Evolutionary conservation across 2,797 vertebrate species (phyloP), one percentile per base, ranked within the genome.

Genomic region (Benthosema pterotum): DNA sequence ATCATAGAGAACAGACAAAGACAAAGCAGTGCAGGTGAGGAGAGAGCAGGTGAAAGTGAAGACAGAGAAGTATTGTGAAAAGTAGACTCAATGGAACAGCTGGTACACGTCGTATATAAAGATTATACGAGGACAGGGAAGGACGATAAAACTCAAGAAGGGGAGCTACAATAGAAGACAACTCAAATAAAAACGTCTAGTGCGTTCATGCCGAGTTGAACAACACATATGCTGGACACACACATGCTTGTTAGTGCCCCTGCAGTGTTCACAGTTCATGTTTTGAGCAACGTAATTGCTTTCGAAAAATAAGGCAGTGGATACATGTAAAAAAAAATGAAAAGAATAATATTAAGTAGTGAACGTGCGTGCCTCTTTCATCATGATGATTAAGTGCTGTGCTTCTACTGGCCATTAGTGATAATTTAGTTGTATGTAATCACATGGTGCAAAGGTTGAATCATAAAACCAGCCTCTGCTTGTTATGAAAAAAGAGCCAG

Each of bases 11-110:
- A 12, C 11, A 45, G 43, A 1, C 11, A n/a, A 45, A n/a, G 14
- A n/a, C 4, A 45, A 13, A 46, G 15, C 3, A 57, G 38, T n/a
- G 38, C 12, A 16, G 42, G 16, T 19, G 49, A 45, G 43, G 14
- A 13, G 42, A 46, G 7, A 68, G 54, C 2, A 50, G 42, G 46
- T 42, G 18, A 45, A 42, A 57, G 55, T 14, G 17, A 11, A 55
- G 53, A 55, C 9, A 32, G 28, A 55, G 43, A 45, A 45, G 43
- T 3, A 13, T 12, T 12, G 43, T 12, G 43, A 45, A 45, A 8
- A 45, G 11, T 2, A 45, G 43, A 45, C 11, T 45, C 11, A 45
- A 45, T 12, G 45, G n/a, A 46, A 46, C 6, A 45, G 43, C 32
- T 38, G 32, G 32, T 7, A 38, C n/a, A n/a, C n/a, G n/a, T n/a